These are phyloP conservation scores for Atrichornis clamosus DNA, from an alignment of 2,113 vertebrate genomes.

Conservation along the genomic window DNA sequence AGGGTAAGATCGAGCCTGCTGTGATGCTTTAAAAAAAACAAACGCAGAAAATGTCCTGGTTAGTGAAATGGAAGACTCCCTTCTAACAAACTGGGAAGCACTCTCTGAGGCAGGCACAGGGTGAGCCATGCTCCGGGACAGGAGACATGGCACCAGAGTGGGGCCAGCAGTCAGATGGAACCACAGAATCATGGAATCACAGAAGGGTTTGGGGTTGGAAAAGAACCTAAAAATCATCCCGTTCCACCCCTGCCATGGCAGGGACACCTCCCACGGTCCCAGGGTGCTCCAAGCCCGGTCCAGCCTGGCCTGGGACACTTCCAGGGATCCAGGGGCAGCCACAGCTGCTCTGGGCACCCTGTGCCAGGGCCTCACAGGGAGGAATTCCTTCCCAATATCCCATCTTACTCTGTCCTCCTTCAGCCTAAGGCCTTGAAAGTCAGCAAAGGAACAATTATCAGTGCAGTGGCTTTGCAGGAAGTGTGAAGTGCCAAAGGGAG, in stretches of 20 bases:
- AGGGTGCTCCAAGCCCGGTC: background rate
- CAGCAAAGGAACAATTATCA: background rate
- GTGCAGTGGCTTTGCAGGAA: background rate
- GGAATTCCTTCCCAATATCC: background rate
- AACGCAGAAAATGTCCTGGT: background rate
- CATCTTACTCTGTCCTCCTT: background rate
- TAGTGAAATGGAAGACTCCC: background rate
- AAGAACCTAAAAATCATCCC: fast-evolving
- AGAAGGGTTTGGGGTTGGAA: background rate
- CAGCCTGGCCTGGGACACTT: background rate
- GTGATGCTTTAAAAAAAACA: background rate
- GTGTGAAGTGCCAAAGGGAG: background rate
- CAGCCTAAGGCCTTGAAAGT: background rate
- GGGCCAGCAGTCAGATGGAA: background rate
- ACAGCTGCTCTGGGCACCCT: background rate
- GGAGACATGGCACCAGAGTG: background rate
- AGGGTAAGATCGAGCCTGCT: background rate
- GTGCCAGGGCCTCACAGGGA: background rate
- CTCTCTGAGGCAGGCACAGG: background rate
- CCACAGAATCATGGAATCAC: background rate
- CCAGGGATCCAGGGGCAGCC: background rate
- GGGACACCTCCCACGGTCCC: background rate
- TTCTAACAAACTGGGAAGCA: background rate
- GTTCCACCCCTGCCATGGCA: background rate
- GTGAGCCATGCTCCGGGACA: background rate